Base-by-base conservation (phyloP, 2,113 vertebrate species). In the Cyprinodon tularosa region DNA sequence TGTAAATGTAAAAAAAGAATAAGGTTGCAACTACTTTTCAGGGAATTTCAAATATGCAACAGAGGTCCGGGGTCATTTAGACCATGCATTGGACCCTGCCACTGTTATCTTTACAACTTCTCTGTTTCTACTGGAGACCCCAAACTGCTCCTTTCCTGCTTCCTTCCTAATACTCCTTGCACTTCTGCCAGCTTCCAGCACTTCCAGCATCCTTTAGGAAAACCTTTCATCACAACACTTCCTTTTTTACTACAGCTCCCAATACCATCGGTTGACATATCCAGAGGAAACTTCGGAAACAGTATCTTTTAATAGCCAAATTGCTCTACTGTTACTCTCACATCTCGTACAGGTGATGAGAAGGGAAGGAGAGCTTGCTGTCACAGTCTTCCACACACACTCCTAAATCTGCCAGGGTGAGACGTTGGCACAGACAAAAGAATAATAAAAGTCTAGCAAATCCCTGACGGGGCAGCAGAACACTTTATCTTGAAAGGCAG, bases 1-100 rank as follows among this genome's bases (percentile, higher is more conserved):
- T n/a, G 20, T 17, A 53, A 20, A 53, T 7, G 0, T 4, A 8
- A 53, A 53, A 53, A 13, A 7, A 53, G 2, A 53, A 20, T 53
- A 53, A 53, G 20, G 15, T 20, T 53, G 5, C 7, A 53, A 53
- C 20, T 8, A 53, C 14, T 53, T 53, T 8, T 7, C 7, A 53
- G 50, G 50, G 50, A 53, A 53, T 53, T 53, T 53, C 15, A 53
- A 53, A 14, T 20, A 53, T 20, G 15, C 4, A 68, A 38, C 62
- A 45, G 15, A 72, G 17, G 64, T 73, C 65, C 88, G 94, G 84
- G 93, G 90, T 92, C 66, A 92, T 86, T 89, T 83, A 47, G 59
- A 47, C 60, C 84, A 94, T 88, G 4, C 93, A 94, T 95, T 94
- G 92, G 89, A 76, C 74, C 59, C 74, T 85, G 87, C 90, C 76